Percentiles rank a stretch among this genome's conserved stretches.
phyloP scores from a whole-genome alignment of 35 echinoderm and acorn worm genomes.

The Amphiura filiformis region DNA sequence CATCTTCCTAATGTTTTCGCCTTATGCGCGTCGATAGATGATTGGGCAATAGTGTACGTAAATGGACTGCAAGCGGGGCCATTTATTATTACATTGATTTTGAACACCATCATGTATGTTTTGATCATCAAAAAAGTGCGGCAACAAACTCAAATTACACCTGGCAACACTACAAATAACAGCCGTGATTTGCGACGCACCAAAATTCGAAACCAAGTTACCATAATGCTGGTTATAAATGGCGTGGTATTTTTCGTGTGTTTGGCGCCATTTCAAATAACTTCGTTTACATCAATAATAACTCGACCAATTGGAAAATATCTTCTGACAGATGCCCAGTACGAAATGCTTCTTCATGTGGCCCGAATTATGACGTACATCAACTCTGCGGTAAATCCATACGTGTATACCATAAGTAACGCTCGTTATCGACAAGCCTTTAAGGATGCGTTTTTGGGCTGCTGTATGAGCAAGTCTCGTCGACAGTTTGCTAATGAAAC shows the following conservation, averaged over 20 bases:
- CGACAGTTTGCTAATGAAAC: not conserved
- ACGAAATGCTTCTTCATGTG: not conserved
- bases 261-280: slow-evolving; percentile 49
- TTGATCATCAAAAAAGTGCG: slow-evolving; percentile 52
- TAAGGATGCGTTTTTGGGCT: slow-evolving; percentile 27
- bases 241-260: slow-evolving; percentile 54
- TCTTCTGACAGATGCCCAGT: slow-evolving; percentile 20
- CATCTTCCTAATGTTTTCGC: not conserved
- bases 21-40: slow-evolving; percentile 3
- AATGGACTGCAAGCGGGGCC: slow-evolving; percentile 67
- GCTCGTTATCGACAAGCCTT: slow-evolving; percentile 38
- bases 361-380: slow-evolving; percentile 52
- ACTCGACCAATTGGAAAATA: slow-evolving; percentile 5
- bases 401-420: slow-evolving; percentile 51
- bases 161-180: not conserved
- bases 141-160: not conserved
- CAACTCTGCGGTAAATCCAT: slow-evolving; percentile 64
- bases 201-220: slow-evolving; percentile 58
- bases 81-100: slow-evolving; percentile 51
- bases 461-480: too few relatives aligned
- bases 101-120: slow-evolving; percentile 55
- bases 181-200: not conserved
- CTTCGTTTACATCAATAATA: slow-evolving; percentile 30
- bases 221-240: slow-evolving; percentile 62
- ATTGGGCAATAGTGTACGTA: slow-evolving; percentile 29